Evolutionary conservation across 2,888 invertebrate species (phyloP), one percentile per base, ranked within the genome.

Genomic region (Drosophila acutilabella): DNA sequence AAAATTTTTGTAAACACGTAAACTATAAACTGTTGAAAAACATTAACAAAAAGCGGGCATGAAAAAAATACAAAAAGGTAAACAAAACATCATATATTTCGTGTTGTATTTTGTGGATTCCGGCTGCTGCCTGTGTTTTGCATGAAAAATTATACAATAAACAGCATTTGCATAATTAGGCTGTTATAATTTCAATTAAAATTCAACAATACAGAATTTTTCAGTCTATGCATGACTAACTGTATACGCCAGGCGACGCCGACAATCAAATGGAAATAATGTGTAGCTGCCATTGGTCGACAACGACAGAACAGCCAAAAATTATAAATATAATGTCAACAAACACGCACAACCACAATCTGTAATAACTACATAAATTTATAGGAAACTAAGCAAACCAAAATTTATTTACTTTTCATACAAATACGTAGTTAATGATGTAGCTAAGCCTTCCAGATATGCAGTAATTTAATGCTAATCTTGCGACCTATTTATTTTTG

Each of bases 111-210:
- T 48, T 51, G 64, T 58, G 62, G 50, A 59, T 67, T 52, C 16
- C 4, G 16, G 26, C 13, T 30, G 16, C 41, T 18, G 41, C 14
- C 10, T 50, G 13, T 33, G 18, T 42, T 30, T 42, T 45, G 47
- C 14, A 14, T 13, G 33, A 45, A 11, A 70, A 80, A 86, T 61
- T 64, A 76, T 68, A 73, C 64, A 74, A 74, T 72, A 68, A 66
- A 54, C 56, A 20, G 50, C 66, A 83, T 89, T 89, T 87, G 80
- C 84, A 84, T 84, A 84, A 84, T 84, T 69, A 89, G 88, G 64
- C 84, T 84, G 84, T 84, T 84, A 84, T 89, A 89, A 84, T 84
- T 84, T 89, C 85, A 89, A 84, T 84, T 84, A 89, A 84, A 84
- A 74, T 81, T 76, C 57, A 41, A 57, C 51, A 16, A 66, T 50